Conservation (phyloP, 2,888 invertebrate species). For the Choreutis nemorana region DNA sequence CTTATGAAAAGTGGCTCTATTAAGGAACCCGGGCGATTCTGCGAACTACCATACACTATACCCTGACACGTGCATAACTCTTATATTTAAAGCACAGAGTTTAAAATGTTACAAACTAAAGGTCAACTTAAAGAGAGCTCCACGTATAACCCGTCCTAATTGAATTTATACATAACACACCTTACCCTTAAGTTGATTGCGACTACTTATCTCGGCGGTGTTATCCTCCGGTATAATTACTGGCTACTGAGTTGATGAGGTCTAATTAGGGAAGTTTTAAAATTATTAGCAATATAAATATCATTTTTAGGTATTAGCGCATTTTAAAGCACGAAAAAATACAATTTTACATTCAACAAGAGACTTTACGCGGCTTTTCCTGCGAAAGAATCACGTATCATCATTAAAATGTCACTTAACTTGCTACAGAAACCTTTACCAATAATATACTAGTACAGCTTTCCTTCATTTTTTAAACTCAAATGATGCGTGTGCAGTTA, state of each 20-base stretch:
- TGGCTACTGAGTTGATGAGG: slow-evolving; percentile 17
- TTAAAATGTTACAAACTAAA: no score
- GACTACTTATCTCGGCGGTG: slow-evolving; percentile 12
- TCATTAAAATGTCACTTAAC: no score
- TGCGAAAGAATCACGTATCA: no score
- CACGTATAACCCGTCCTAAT: no score
- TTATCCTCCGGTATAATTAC: slow-evolving; percentile 19
- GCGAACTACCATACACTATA: slow-evolving; percentile 11
- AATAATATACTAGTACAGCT: no score
- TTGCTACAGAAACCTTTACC: no score
- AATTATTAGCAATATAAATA: slow-evolving; percentile 36
- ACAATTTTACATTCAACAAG: no score
- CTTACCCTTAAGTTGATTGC: slow-evolving; percentile 10
- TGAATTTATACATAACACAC: slow-evolving; percentile 26
- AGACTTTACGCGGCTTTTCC: no score
- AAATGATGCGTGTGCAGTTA: no score
- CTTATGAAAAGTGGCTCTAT: slow-evolving; percentile 42
- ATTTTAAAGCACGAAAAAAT: slow-evolving; percentile 10
- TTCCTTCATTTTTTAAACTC: no score
- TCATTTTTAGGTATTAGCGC: slow-evolving; percentile 22
- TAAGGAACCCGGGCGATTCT: slow-evolving; percentile 20
- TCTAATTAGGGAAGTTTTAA: slow-evolving; percentile 23
- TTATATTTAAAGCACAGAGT: no score
- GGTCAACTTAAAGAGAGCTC: no score
- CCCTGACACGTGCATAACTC: slow-evolving; percentile 8